A percentile compares a stretch with the other conserved stretches of the same genome.
These are phyloP conservation scores for Scomber colias DNA, from an alignment of 2,113 vertebrate species.

Conservation along the genomic window DNA sequence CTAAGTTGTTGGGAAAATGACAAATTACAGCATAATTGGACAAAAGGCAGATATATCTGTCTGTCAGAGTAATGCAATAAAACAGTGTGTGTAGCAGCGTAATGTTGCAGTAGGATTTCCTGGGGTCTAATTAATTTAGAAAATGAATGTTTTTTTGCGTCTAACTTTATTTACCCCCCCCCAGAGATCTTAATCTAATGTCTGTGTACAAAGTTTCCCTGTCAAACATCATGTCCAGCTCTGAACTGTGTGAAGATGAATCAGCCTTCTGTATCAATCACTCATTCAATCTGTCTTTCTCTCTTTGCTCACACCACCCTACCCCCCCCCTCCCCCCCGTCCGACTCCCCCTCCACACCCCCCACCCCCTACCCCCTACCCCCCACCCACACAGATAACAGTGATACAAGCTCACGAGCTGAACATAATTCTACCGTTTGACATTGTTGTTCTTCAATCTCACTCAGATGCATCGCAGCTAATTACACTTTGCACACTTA, in stretches of 20 bases:
- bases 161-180: conserved; percentile 30
- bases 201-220: conserved; percentile 37
- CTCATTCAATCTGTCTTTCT: conserved; percentile 49
- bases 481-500: conserved; percentile 83
- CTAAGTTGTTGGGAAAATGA: conserved; percentile 3
- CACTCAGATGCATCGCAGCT: conserved; percentile 79
- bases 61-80: not conserved
- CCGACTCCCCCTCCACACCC: not conserved
- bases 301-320: conserved; percentile 9
- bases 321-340: not conserved
- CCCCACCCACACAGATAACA: conserved; percentile 50
- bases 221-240: conserved; percentile 59
- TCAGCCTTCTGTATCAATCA: conserved; percentile 54
- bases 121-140: conserved; percentile 30
- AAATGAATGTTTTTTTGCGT: conserved; percentile 32
- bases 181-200: conserved; percentile 18
- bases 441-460: conserved; percentile 82
- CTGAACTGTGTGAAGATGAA: conserved; percentile 44
- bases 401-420: conserved; percentile 62
- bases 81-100: conserved; percentile 16
- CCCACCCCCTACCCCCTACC: not conserved
- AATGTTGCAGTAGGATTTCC: conserved; percentile 42
- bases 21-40: conserved; percentile 16
- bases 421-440: conserved; percentile 75
- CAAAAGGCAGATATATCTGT: conserved; percentile 4